Evolutionary conservation across 2,113 vertebrate genomes (phyloP), one percentile per base, ranked within the genome.

Genomic region (Vanacampus margaritifer): DNA sequence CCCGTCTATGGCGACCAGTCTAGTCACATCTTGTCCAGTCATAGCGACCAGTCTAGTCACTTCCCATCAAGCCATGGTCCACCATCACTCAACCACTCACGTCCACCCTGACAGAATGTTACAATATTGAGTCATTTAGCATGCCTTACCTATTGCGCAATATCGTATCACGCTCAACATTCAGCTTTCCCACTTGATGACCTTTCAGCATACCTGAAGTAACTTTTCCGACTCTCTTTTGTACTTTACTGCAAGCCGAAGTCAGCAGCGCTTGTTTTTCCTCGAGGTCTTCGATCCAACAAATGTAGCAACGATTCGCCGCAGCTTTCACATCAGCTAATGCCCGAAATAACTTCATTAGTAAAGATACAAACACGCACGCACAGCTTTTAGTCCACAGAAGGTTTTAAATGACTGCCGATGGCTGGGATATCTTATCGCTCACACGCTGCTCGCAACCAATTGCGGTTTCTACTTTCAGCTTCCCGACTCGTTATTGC

Each of bases 401-500:
- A 70, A 72, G 80, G 80, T 79, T 78, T 85, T 79, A 82, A 78
- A 79, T 0, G 65, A 24, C 50, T 53, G 72, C 80, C 79, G 73
- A 83, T 80, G 76, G 71, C 75, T 85, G 71, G 51, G 76, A 80
- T 86, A 84, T 83, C 75, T 71, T 78, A 82, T 85, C 78, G 36
- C 69, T 81, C 67, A 68, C 54, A 76, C 68, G 23, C 60, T 28
- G 76, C 74, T 78, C 75, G 59, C 71, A 72, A 79, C 54, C 75
- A 71, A 73, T 78, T 6, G 6, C 23, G 69, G 67, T 73, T 59
- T 59, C 65, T 37, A 46, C 67, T 36, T 46, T 56, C 37, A 46
- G 37, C 41, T 63, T n/a, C 68, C 37, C 41, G n/a, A 53, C n/a
- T 54, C 17, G 23, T 62, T 24, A 43, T 50, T 57, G 11, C 53